Percentiles rank a stretch among this genome's conserved stretches.
Evolutionary conservation across 2,797 vertebrate species (phyloP).

Genomic region (Synaphobranchus kaupii): DNA sequence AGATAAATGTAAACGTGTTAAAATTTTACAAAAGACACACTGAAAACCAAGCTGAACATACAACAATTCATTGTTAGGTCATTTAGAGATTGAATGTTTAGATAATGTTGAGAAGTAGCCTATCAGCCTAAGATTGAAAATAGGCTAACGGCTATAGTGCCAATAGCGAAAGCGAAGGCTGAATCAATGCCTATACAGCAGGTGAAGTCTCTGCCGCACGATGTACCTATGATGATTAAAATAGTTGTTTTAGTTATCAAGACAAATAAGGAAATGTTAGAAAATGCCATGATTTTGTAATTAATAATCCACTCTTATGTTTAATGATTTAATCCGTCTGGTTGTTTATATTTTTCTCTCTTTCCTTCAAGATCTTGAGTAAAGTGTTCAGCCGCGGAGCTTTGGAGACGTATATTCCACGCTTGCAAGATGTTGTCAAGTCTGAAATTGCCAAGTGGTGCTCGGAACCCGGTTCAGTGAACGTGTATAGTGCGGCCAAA

Average conservation of each 20-base stretch:
- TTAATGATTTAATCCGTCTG: constrained; percentile 37
- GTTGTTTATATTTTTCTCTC: constrained; percentile 46
- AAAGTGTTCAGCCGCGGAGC: constrained; percentile 86
- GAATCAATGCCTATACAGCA: not conserved
- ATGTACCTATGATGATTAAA: not conserved
- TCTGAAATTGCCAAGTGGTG: constrained; percentile 89
- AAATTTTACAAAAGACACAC: not conserved
- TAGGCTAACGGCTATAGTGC: not conserved
- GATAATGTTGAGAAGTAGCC: no score
- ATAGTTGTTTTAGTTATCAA: not conserved
- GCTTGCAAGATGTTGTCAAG: constrained; percentile 85
- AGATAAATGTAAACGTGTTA: not conserved
- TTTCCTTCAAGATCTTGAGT: constrained; percentile 79
- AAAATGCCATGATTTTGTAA: not conserved
- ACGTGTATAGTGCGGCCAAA: constrained; percentile 83
- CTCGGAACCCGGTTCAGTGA: constrained; percentile 67
- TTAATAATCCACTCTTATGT: constrained; percentile 21
- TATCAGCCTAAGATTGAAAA: no score
- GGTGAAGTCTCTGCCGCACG: not conserved
- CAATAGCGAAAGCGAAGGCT: not conserved
- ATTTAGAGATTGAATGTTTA: no score
- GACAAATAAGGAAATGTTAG: not conserved
- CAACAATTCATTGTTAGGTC: no score
- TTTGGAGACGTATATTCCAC: constrained; percentile 88
- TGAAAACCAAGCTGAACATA: not conserved